Evolutionary conservation across 2,888 invertebrate species (phyloP).

Genomic region (Nymphalis urticae): DNA sequence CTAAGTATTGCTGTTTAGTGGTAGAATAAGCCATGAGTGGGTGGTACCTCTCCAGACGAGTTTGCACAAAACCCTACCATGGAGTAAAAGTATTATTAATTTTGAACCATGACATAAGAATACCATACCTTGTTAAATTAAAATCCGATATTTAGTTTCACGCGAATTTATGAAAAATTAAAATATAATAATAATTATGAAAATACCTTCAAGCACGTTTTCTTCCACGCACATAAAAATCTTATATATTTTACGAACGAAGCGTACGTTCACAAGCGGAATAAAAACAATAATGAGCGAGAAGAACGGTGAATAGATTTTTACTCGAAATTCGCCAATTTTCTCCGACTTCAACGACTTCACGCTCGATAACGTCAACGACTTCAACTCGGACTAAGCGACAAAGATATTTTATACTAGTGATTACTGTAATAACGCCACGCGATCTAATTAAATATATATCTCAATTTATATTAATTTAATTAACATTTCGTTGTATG

Average conservation of each 20-base stretch:
- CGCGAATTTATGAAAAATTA: no score
- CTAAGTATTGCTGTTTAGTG: no score
- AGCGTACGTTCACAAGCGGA: neutral
- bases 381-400: constrained; percentile 62
- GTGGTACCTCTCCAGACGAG: no score
- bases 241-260: constrained; percentile 2
- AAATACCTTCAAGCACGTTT: neutral
- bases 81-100: no score
- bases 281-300: constrained; percentile 20
- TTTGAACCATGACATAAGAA: no score
- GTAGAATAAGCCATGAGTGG: no score
- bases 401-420: constrained; percentile 67
- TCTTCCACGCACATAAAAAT: neutral
- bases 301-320: constrained; percentile 18
- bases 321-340: constrained; percentile 22
- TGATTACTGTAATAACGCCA: constrained; percentile 67
- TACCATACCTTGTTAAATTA: no score
- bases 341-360: constrained; percentile 21
- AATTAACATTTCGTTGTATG: neutral
- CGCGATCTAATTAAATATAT: constrained; percentile 49
- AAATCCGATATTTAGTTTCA: no score
- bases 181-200: no score
- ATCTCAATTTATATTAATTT: constrained; percentile 8
- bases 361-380: constrained; percentile 37
- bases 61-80: no score